phyloP scores from a whole-genome alignment of 2,797 vertebrate species.

The Thunnus albacares region DNA sequence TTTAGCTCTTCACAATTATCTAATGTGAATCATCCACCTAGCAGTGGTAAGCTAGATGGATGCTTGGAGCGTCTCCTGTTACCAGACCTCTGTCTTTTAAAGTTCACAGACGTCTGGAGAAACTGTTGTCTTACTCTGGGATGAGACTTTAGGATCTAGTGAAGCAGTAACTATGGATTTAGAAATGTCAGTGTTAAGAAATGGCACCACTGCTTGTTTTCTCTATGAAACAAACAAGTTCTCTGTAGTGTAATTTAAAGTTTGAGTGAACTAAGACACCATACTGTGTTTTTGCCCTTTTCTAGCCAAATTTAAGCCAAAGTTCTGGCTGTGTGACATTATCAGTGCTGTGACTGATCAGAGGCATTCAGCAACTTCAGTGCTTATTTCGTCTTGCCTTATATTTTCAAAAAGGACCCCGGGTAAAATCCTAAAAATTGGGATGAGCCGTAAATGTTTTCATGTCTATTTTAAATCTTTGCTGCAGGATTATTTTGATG shows the following conservation, averaged over 20 bases:
- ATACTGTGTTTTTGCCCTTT: not conserved
- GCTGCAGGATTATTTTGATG: constrained; percentile 66
- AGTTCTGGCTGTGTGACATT: no score
- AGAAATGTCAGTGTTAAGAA: not conserved
- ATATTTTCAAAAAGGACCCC: constrained; percentile 14
- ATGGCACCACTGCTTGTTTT: not conserved
- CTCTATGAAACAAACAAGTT: not conserved
- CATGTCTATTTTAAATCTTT: constrained; percentile 46
- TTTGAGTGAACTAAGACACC: not conserved
- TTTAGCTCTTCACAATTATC: not conserved
- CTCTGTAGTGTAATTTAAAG: not conserved
- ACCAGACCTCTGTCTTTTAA: not conserved
- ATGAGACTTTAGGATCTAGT: not conserved
- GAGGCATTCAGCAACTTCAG: not conserved
- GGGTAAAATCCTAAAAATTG: constrained; percentile 38
- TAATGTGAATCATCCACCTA: not conserved
- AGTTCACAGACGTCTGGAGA: not conserved
- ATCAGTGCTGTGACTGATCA: no score
- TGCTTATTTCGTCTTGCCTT: constrained; percentile 12
- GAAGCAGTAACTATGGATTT: not conserved
- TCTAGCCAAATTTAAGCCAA: not conserved
- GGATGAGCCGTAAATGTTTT: constrained; percentile 52
- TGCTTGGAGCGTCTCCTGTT: not conserved
- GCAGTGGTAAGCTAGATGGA: not conserved
- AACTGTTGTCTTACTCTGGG: not conserved